Evolutionary conservation across 2,113 vertebrate genomes (phyloP).

Genomic region (Thermophis baileyi): DNA sequence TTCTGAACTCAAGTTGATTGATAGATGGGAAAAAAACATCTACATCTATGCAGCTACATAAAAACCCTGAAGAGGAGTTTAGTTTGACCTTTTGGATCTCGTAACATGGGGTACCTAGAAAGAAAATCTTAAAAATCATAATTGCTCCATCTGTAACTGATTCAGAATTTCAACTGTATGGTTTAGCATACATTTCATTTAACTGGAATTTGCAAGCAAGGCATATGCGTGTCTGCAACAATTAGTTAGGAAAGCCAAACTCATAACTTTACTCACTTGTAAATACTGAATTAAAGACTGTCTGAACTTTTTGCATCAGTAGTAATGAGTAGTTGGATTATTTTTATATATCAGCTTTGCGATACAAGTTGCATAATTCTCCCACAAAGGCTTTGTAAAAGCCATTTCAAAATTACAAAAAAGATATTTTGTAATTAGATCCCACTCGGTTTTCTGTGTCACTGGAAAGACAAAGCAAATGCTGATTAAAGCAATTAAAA

Average conservation of each 20-base stretch:
- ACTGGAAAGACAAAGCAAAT: conserved; percentile 86
- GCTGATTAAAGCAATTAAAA: conserved; percentile 99
- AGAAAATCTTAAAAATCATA: background rate
- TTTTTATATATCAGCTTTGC: conserved; percentile 33
- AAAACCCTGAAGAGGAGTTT: background rate
- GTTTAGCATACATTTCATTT: background rate
- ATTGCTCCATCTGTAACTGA: background rate
- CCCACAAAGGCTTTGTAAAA: conserved; percentile 53
- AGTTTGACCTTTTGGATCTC: background rate
- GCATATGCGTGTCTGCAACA: background rate
- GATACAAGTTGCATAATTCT: conserved; percentile 46
- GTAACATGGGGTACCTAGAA: background rate
- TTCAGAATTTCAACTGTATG: background rate
- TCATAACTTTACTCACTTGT: conserved; percentile 16
- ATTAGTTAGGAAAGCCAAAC: conserved; percentile 1
- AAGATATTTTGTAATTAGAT: conserved; percentile 82
- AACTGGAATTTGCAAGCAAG: background rate
- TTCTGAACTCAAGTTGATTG: background rate
- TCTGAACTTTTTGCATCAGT: conserved; percentile 3
- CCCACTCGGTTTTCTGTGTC: conserved; percentile 88
- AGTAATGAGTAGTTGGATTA: background rate
- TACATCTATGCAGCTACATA: background rate
- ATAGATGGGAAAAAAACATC: background rate
- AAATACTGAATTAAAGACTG: conserved; percentile 10
- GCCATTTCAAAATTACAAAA: conserved; percentile 70